Evolutionary conservation across 2,888 invertebrate genomes (phyloP).

Genomic region (Trissoscelio sp.): DNA sequence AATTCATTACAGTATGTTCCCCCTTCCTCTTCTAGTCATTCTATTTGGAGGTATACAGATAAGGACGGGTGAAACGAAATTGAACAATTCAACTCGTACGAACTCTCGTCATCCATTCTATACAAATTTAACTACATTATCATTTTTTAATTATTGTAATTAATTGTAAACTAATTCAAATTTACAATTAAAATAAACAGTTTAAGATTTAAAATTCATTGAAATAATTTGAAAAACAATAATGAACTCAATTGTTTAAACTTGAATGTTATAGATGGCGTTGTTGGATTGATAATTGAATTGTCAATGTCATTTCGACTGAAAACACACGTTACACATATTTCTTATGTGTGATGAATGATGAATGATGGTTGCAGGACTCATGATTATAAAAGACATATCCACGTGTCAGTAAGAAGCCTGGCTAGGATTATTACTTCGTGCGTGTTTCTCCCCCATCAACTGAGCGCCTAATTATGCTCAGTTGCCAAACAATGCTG

Average conservation of each 20-base stretch:
- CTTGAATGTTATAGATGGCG: neutral
- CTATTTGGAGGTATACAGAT: conserved; percentile 31
- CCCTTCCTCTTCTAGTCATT: conserved; percentile 18
- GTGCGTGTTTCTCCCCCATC: conserved; percentile 5
- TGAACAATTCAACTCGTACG: no score
- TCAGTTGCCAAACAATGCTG: conserved; percentile 90
- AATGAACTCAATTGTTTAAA: neutral
- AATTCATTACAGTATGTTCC: neutral
- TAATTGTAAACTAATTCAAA: no score
- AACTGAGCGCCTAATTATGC: conserved; percentile 4
- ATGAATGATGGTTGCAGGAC: neutral
- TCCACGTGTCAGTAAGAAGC: conserved; percentile 4
- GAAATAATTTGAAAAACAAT: neutral
- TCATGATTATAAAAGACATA: conserved; percentile 10
- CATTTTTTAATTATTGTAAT: no score
- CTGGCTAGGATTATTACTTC: conserved; percentile 11
- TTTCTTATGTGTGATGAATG: no score
- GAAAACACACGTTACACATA: conserved; percentile 14
- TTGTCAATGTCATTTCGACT: conserved; percentile 15
- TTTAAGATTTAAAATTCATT: no score
- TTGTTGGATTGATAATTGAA: neutral
- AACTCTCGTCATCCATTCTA: neutral
- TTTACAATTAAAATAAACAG: no score
- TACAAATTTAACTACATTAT: neutral
- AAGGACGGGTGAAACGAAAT: conserved; percentile 26